A percentile compares a stretch with the other conserved stretches of the same genome.
Conservation (phyloP, 2,113 vertebrate genomes). For the Coracopsis vasa region DNA sequence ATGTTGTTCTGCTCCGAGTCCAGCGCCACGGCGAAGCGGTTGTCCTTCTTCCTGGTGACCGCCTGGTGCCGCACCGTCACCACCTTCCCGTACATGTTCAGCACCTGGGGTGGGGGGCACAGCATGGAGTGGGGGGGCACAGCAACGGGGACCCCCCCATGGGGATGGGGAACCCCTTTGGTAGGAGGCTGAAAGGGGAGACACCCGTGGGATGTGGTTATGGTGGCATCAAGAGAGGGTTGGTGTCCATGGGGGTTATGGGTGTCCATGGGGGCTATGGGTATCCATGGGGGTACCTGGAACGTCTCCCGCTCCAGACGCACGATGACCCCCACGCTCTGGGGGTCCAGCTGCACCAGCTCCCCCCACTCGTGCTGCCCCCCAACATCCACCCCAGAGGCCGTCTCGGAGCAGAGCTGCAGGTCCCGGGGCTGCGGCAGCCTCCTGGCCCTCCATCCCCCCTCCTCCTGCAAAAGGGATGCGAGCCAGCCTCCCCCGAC, state of each 20-base stretch:
- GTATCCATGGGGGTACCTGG: constrained; percentile 75
- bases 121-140: too few relatives aligned
- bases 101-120: constrained; percentile 74
- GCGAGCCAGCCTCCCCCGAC: not conserved
- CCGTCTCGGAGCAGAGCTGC: constrained; percentile 95
- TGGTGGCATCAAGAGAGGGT: not conserved
- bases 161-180: too few relatives aligned
- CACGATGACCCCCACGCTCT: constrained; percentile 92
- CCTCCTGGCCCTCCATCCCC: not conserved
- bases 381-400: constrained; percentile 90
- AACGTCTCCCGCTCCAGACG: constrained; percentile 93
- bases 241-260: too few relatives aligned
- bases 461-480: not conserved
- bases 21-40: constrained; percentile 90
- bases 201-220: too few relatives aligned
- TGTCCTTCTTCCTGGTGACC: constrained; percentile 91
- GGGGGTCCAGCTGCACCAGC: constrained; percentile 91
- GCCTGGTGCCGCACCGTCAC: constrained; percentile 92
- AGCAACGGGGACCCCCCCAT: too few relatives aligned
- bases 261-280: too few relatives aligned
- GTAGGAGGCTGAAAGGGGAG: too few relatives aligned
- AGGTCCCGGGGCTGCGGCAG: constrained; percentile 45
- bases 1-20: constrained; percentile 98
- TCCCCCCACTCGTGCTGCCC: constrained; percentile 98
- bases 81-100: constrained; percentile 96